phyloP scores from a whole-genome alignment of 2,113 vertebrate genomes.

The Pogonocichla stellata region DNA sequence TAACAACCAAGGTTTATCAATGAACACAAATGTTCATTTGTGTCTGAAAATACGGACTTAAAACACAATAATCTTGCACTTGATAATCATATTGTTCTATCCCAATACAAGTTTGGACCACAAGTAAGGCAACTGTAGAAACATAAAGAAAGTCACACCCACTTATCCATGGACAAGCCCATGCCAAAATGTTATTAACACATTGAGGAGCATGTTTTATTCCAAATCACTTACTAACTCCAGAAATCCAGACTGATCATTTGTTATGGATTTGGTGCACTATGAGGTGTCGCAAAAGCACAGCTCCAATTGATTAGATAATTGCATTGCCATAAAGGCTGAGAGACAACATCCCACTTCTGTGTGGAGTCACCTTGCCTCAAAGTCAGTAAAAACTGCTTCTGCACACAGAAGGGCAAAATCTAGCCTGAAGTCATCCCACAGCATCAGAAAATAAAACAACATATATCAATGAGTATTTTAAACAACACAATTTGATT shows the following conservation, averaged over 20 bases:
- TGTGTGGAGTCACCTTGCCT: constrained; percentile 30
- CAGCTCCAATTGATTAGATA: constrained; percentile 48
- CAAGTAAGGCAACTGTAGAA: neutral
- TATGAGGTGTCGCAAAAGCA: neutral
- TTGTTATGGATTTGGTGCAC: constrained; percentile 13
- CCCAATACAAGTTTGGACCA: neutral
- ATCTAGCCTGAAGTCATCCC: constrained; percentile 28
- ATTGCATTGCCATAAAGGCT: constrained; percentile 17
- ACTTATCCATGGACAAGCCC: neutral
- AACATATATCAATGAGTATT: constrained; percentile 25
- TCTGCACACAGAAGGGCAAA: neutral
- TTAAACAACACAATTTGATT: constrained; percentile 28
- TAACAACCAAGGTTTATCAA: neutral
- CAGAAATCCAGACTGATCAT: neutral
- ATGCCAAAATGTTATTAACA: neutral
- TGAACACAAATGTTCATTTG: neutral
- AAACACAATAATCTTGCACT: neutral
- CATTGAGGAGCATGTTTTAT: neutral
- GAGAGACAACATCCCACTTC: neutral
- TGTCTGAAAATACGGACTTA: neutral
- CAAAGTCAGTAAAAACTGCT: constrained; percentile 24
- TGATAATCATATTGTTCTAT: neutral
- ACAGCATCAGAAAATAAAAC: constrained; percentile 29
- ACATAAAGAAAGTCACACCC: neutral
- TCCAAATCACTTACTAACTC: neutral